Evolutionary conservation across 1,140 invertebrate species (phyloP), one percentile per base, ranked within the genome.

Genomic region (Xylocopa sonorina): DNA sequence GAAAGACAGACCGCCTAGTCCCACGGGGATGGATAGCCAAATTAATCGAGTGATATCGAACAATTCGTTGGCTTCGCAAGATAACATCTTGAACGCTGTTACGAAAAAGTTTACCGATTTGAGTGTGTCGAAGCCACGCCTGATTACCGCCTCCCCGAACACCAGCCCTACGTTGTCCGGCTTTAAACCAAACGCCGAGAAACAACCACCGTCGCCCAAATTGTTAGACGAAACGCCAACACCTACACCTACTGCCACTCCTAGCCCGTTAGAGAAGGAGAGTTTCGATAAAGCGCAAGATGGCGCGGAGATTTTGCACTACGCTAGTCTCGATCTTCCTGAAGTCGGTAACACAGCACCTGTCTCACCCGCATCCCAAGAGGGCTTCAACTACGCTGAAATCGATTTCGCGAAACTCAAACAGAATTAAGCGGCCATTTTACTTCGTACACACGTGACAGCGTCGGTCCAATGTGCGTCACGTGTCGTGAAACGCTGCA

Each of bases 321-420:
- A 96, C 86, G 95, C 95, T n/a, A 95, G 94, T 85, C 91, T 96
- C 75, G 95, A 96, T 90, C 90, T 96, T 68, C 94, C 94, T 27
- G 90, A 93, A 83, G 83, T 89, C 50, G 84, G 85, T 64, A 90
- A 87, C 51, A 84, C 83, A 78, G 90, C 89, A 53, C 90, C 90
- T 16, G 89, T 92, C 50, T 93, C 91, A 73, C 91, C 92, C n/a
- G 90, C 91, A 46, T 88, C 91, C 29, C 90, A 92, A 82, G 91
- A 93, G 68, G 89, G 93, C 57, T 95, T 95, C 84, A 93, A 91
- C 46, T 96, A 96, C 89, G 95, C 95, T n/a, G 94, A 95, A 91
- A 96, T 96, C 74, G 95, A 96, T 91, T 96, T 96, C 88, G 93
- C 93, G 14, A 95, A 95, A 91, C 87, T 94, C 72, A 94, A 92